Evolutionary conservation across 2,888 invertebrate species (phyloP), one percentile per base, ranked within the genome.

Genomic region (Rhopalosiphum nymphaeae): DNA sequence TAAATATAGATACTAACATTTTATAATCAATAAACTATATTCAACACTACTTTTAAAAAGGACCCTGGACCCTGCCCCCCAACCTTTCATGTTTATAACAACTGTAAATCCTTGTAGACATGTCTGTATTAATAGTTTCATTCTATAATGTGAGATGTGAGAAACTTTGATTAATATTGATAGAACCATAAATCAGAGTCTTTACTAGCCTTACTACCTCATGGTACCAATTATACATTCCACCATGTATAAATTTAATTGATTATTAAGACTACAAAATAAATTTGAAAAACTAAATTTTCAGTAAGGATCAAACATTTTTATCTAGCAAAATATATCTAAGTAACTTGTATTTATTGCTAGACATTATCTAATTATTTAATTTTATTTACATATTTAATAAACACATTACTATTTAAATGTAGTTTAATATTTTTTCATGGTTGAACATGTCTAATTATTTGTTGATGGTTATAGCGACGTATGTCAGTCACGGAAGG

Each of bases 401-500:
- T 29, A 5, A 16, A 78, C 21, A 36, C 36, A 21, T 78, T n/a
- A 13, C 11, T 36, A 78, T 78, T 36, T 78, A 78, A 78, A 36
- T 78, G 1, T 16, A 21, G 21, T 78, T 36, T 9, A 36, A 36
- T 36, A 78, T 78, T 78, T 78, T 67, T 67, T 67, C 13, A 5
- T n/a, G 36, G 36, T 36, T 78, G 16, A 67, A 67, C 16, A 67
- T n/a, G 16, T 13, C 36, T 78, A 78, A 78, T 78, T 78, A 36
- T 2, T 21, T 78, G 7, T 36, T 78, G 21, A 78, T 10, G 16
- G 36, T 36, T 78, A 42, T 46, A 99, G 99, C 98, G 99, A 95
- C 98, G 99, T 91, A 99, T 99, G 99, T 99, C 99, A 94, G 99
- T 99, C 95, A 99, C 99, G 3, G 99, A 99, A 96, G 99, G 99